Evolutionary conservation across 2,888 invertebrate genomes (phyloP), one percentile per base, ranked within the genome.

Genomic region (Pandemis cinnamomeana): DNA sequence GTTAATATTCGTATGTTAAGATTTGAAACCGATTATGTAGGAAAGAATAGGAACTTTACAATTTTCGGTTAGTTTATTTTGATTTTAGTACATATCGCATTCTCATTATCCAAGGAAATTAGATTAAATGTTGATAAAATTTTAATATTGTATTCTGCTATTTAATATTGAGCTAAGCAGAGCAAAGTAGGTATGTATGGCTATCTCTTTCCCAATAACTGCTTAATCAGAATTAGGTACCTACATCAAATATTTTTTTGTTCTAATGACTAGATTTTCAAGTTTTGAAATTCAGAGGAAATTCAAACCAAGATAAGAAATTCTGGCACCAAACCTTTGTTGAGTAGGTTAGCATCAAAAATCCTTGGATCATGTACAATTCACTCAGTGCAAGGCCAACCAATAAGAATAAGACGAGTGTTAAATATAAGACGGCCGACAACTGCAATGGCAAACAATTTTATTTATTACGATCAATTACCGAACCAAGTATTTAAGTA

Each of bases 321-420:
- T 20, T 44, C 46, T 63, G 63, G 46, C 63, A 27, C 63, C 46
- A 10, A 63, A 46, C 27, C 11, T 64, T 48, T 48, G 27, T 27
- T n/a, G 41, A 61, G 41, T n/a, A 61, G 55, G 55, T 55, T 55
- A 27, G n/a, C 64, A 64, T 36, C 48, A 48, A 48, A 64, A 64
- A 64, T 48, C 46, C 46, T 48, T 64, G 64, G n/a, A 48, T 36
- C 20, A 64, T 27, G 46, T 63, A 63, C 27, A 64, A 64, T 48
- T 64, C 64, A 36, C 64, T 64, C 48, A 8, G n/a, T 48, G 48
- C 48, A 64, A 64, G 64, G 64, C 36, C 48, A 58, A 27, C 27
- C 7, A 48, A 27, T 48, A 48, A 64, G 46, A 48, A 64, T 44
- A 41, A 61, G 27, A 36, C 27, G 27, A 36, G 36, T 20, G 44